phyloP scores from a whole-genome alignment of 2,888 invertebrate species.

The Exocentrus adspersus region DNA sequence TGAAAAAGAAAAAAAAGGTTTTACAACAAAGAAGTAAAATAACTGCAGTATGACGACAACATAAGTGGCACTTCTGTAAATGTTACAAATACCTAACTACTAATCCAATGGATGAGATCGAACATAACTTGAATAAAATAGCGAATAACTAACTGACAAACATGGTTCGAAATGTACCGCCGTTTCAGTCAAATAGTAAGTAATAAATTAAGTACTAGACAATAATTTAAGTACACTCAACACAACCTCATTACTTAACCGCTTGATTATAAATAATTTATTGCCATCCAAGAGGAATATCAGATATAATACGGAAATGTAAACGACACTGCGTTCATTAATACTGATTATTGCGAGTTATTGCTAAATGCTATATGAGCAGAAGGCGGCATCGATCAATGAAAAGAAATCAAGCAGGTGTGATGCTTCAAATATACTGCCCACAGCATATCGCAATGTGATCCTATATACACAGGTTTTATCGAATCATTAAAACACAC shows the following conservation, averaged over 20 bases:
- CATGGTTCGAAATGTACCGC: slow-evolving; percentile 43
- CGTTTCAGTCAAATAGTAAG: slow-evolving; percentile 49
- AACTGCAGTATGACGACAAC: no score
- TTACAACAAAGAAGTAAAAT: no score
- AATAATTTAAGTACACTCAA: slow-evolving; percentile 54
- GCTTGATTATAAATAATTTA: slow-evolving; percentile 41
- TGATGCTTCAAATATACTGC: slow-evolving; percentile 47
- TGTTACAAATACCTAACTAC: slow-evolving; percentile 26
- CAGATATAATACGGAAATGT: slow-evolving; percentile 40
- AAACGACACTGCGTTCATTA: slow-evolving; percentile 47
- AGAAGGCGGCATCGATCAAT: slow-evolving; percentile 43
- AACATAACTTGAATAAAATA: slow-evolving; percentile 48
- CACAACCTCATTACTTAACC: slow-evolving; percentile 47
- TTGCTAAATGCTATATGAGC: slow-evolving; percentile 65
- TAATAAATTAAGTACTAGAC: slow-evolving; percentile 48
- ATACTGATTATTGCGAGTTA: slow-evolving; percentile 68
- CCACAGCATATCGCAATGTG: slow-evolving; percentile 53
- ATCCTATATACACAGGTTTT: slow-evolving; percentile 40
- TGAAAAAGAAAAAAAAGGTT: no score
- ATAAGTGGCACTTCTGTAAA: slow-evolving; percentile 34
- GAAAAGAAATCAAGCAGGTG: slow-evolving; percentile 34
- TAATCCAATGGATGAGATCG: slow-evolving; percentile 51
- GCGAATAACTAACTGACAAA: slow-evolving; percentile 44
- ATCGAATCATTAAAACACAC: slow-evolving; percentile 47
- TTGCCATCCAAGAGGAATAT: slow-evolving; percentile 53